phyloP scores from a whole-genome alignment of 2,113 vertebrate species.

The Salvelinus namaycush region DNA sequence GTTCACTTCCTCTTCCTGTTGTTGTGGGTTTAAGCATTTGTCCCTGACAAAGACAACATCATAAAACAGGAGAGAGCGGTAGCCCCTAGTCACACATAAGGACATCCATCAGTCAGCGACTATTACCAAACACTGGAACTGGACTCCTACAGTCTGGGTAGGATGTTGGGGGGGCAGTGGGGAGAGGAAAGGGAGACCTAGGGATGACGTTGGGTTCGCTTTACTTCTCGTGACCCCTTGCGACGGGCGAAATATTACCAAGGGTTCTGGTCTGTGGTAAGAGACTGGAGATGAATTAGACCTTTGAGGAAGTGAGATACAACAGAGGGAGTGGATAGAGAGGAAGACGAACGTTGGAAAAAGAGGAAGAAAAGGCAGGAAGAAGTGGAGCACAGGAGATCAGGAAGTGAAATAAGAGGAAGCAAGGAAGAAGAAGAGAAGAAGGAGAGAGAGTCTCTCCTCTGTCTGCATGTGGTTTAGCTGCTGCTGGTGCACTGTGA shows the following conservation, averaged over 20 bases:
- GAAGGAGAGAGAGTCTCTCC: background rate
- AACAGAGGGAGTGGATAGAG: background rate
- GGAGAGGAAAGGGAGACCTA: background rate
- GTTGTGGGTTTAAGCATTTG: slow-evolving; percentile 18
- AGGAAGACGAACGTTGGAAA: background rate
- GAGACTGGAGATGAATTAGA: background rate
- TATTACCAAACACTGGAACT: slow-evolving; percentile 28
- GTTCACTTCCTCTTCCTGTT: slow-evolving; percentile 29
- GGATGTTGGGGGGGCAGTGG: slow-evolving; percentile 4
- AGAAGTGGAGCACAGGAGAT: background rate
- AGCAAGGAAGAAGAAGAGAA: background rate
- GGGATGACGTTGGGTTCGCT: no score
- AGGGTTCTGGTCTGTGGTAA: background rate
- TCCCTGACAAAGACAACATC: slow-evolving; percentile 23
- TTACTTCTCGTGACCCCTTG: no score
- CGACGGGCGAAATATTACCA: background rate
- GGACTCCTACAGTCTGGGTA: background rate
- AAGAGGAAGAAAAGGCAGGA: background rate
- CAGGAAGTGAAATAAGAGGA: background rate
- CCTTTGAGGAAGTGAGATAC: background rate
- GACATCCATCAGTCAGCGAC: slow-evolving; percentile 32
- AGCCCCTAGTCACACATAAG: slow-evolving; percentile 3
- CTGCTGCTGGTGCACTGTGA: slow-evolving; percentile 49
- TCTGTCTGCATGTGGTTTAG: slow-evolving; percentile 45
- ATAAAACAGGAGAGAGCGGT: background rate